These are phyloP conservation scores for Acropora yongei DNA, from an alignment of 64 coral and sea anemone genomes.

Conservation along the genomic window DNA sequence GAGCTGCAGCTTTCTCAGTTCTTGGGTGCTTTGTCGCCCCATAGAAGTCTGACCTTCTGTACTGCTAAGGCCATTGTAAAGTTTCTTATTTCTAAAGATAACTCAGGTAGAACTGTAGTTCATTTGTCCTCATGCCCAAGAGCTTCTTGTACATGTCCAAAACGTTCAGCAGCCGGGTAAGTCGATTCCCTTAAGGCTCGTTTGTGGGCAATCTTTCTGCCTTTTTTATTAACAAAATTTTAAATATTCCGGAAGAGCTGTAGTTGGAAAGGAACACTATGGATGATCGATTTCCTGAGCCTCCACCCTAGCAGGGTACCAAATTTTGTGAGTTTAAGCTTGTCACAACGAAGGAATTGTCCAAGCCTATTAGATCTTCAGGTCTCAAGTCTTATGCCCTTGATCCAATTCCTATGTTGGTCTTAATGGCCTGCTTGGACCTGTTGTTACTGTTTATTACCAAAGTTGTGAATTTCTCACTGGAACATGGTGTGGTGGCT, in stretches of 20 bases:
- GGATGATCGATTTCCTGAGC: conserved; percentile 14
- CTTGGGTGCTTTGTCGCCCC: too few relatives aligned
- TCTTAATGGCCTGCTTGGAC: conserved; percentile 25
- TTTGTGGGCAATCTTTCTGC: conserved; percentile 2
- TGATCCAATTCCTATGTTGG: conserved; percentile 21
- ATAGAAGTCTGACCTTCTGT: too few relatives aligned
- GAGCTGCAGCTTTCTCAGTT: too few relatives aligned
- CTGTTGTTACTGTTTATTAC: conserved; percentile 22
- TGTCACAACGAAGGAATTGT: conserved; percentile 33
- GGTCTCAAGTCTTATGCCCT: too few relatives aligned
- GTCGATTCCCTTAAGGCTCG: too few relatives aligned
- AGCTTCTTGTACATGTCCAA: too few relatives aligned
- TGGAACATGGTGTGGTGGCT: conserved; percentile 19
- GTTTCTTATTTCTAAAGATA: too few relatives aligned
- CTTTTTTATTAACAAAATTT: conserved; percentile 37
- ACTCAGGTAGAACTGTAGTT: too few relatives aligned
- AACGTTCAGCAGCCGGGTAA: too few relatives aligned
- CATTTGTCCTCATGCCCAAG: too few relatives aligned
- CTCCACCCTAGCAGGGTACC: conserved; percentile 25
- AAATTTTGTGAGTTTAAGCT: conserved; percentile 21
- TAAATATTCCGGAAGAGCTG: conserved; percentile 24
- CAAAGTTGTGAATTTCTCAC: conserved; percentile 37
- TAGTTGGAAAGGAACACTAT: conserved; percentile 34
- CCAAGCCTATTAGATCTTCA: background rate
- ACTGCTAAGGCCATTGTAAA: too few relatives aligned